phyloP scores from a whole-genome alignment of 2,888 invertebrate species.

The Neoitamus cyanurus region DNA sequence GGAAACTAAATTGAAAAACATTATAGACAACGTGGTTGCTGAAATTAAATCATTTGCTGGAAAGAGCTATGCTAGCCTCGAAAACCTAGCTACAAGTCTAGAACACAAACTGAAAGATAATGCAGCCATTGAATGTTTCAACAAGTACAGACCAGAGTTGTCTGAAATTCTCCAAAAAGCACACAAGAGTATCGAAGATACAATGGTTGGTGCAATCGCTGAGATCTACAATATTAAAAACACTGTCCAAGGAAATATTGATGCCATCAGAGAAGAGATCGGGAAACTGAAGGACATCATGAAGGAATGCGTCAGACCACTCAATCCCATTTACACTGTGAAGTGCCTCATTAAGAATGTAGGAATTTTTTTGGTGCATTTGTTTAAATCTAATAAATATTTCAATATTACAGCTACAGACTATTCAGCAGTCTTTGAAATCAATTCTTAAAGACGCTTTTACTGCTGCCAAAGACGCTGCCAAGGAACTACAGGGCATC shows the following conservation, averaged over 20 bases:
- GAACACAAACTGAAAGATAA: background rate
- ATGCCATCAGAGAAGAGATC: slow-evolving; percentile 12
- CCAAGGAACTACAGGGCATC: background rate
- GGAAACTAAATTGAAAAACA: background rate
- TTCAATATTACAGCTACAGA: background rate
- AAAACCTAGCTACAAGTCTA: background rate
- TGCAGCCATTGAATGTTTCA: slow-evolving; percentile 1
- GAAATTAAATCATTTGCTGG: background rate
- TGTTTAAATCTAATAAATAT: background rate
- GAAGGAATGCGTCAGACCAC: slow-evolving; percentile 2
- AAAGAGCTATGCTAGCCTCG: background rate
- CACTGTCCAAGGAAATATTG: slow-evolving; percentile 12
- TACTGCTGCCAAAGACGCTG: background rate
- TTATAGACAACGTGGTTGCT: background rate
- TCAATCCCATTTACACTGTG: slow-evolving; percentile 9
- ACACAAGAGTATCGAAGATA: background rate
- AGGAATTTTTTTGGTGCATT: background rate
- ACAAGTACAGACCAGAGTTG: slow-evolving; percentile 21
- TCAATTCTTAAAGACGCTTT: background rate
- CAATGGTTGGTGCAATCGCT: background rate
- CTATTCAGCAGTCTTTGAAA: background rate
- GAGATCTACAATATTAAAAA: slow-evolving; percentile 13
- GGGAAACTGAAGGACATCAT: background rate
- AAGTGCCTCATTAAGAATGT: slow-evolving; percentile 7
- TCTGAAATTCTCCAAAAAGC: background rate